Percentiles rank a stretch among this genome's conserved stretches.
Conservation (phyloP, 2,888 invertebrate genomes). For the Meandrusa payeni region DNA sequence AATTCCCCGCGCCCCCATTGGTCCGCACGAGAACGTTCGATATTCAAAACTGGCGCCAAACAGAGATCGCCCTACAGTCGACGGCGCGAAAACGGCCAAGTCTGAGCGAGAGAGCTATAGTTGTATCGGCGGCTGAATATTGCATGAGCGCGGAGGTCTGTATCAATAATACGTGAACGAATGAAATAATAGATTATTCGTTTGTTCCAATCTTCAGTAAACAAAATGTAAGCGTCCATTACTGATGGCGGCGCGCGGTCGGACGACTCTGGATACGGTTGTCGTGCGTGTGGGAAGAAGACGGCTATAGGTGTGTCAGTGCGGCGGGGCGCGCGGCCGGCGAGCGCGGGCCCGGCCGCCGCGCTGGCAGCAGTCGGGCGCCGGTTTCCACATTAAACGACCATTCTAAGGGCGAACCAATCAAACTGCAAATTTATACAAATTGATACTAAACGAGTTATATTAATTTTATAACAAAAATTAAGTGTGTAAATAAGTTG, state of each 20-base stretch:
- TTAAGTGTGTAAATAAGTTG: slow-evolving; percentile 81
- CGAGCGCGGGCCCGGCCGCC: slow-evolving; percentile 48
- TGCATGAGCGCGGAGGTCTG: slow-evolving; percentile 68
- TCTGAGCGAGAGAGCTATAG: slow-evolving; percentile 45
- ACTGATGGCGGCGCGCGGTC: slow-evolving; percentile 56
- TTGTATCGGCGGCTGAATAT: slow-evolving; percentile 59
- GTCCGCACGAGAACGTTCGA: slow-evolving; percentile 49
- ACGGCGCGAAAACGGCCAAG: slow-evolving; percentile 1
- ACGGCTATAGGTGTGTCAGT: slow-evolving; percentile 40
- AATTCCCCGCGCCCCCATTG: slow-evolving; percentile 62
- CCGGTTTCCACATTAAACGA: slow-evolving; percentile 77
- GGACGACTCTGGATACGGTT: slow-evolving; percentile 35
- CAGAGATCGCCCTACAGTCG: slow-evolving; percentile 39
- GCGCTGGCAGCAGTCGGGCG: slow-evolving; percentile 76
- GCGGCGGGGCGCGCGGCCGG: slow-evolving; percentile 26
- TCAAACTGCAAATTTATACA: slow-evolving; percentile 80
- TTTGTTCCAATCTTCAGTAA: slow-evolving; percentile 79
- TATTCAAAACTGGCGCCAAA: slow-evolving; percentile 45
- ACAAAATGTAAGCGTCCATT: slow-evolving; percentile 78
- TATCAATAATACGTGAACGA: slow-evolving; percentile 80
- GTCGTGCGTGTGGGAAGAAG: slow-evolving; percentile 41
- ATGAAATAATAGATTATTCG: slow-evolving; percentile 81
- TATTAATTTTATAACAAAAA: slow-evolving; percentile 81
- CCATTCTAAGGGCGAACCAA: slow-evolving; percentile 79
- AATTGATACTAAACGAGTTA: slow-evolving; percentile 81